Evolutionary conservation across 2,888 invertebrate species (phyloP).

Genomic region (Drosophila algonquin): DNA sequence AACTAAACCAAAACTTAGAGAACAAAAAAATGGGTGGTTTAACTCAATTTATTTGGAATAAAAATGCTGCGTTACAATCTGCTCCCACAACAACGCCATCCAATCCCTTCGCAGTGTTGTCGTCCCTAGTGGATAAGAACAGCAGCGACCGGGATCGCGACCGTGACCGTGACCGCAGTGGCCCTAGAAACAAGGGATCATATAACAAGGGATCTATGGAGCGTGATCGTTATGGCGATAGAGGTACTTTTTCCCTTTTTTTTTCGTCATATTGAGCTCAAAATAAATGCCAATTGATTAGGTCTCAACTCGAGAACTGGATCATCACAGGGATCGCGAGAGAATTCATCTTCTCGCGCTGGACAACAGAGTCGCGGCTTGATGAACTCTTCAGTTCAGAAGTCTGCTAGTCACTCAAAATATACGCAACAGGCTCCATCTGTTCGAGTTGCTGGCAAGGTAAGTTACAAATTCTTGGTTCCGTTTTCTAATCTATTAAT

Average conservation of each 20-base stretch:
- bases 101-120: constrained; percentile 82
- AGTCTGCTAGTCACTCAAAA: constrained; percentile 83
- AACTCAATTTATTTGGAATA: constrained; percentile 79
- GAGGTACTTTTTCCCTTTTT: constrained; percentile 51
- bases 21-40: constrained; percentile 82
- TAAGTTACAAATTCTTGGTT: constrained; percentile 24
- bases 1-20: constrained; percentile 78
- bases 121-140: constrained; percentile 74
- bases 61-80: constrained; percentile 54
- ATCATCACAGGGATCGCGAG: constrained; percentile 86
- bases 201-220: constrained; percentile 83
- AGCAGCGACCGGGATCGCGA: constrained; percentile 64
- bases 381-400: constrained; percentile 76
- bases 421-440: constrained; percentile 79
- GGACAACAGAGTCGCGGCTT: constrained; percentile 71
- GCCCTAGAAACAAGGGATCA: constrained; percentile 81
- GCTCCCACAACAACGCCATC: constrained; percentile 76
- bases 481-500: background rate
- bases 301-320: constrained; percentile 86
- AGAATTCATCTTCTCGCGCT: constrained; percentile 82
- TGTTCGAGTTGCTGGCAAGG: constrained; percentile 73
- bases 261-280: background rate
- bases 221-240: constrained; percentile 80
- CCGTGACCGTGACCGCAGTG: constrained; percentile 76
- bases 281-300: constrained; percentile 29